Conservation (phyloP, 2,113 vertebrate genomes). For the Paradoxurus hermaphroditus region DNA sequence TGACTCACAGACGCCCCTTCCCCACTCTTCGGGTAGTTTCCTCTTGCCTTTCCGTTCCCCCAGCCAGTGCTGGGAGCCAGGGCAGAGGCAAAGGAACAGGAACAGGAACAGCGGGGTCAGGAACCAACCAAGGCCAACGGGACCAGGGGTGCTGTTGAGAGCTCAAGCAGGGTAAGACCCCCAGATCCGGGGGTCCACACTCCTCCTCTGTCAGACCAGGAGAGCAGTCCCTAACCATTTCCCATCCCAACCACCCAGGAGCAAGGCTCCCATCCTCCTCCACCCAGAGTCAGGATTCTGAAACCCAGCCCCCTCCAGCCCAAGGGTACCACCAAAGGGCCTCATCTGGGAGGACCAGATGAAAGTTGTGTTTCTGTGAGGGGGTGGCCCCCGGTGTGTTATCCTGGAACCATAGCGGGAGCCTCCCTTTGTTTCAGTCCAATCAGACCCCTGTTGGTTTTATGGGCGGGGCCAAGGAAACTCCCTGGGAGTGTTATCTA, state of each 20-base stretch:
- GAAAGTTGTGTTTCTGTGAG: background rate
- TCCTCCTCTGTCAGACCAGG: background rate
- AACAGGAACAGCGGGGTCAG: constrained; percentile 36
- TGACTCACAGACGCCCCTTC: no score
- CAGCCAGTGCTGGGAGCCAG: constrained; percentile 70
- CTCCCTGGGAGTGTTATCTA: rapidly evolving
- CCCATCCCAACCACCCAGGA: background rate
- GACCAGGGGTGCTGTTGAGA: constrained; percentile 67
- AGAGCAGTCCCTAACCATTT: background rate
- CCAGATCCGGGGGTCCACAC: background rate
- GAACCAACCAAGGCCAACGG: constrained; percentile 41
- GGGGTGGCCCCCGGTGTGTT: constrained; percentile 5
- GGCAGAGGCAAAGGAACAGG: constrained; percentile 52
- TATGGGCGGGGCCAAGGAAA: constrained; percentile 44
- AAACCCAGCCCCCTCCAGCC: background rate
- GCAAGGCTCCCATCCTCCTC: background rate
- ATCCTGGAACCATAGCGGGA: background rate
- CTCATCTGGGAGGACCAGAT: background rate
- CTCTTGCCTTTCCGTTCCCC: constrained; percentile 79
- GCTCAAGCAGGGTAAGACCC: constrained; percentile 62
- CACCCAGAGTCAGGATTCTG: background rate
- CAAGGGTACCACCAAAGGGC: background rate
- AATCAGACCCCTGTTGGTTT: constrained; percentile 4
- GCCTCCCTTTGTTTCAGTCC: constrained; percentile 27
- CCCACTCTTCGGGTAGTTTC: constrained; percentile 77